These are phyloP conservation scores for Lerista edwardsae DNA, from an alignment of 2,797 vertebrate genomes.

Conservation along the genomic window DNA sequence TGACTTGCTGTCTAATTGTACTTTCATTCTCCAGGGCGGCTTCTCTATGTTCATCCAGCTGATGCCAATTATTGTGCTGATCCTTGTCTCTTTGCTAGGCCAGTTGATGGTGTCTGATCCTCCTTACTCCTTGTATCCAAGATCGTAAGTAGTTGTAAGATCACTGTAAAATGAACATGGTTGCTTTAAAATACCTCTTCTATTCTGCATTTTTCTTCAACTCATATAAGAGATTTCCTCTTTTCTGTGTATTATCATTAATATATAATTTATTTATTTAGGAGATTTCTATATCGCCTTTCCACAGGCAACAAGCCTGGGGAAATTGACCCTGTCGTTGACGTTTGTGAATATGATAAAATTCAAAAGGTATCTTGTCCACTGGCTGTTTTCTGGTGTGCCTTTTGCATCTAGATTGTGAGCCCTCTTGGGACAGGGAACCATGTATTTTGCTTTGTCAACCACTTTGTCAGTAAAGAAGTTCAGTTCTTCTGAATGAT, in stretches of 20 bases:
- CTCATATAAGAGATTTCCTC: background rate
- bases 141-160: slow-evolving; percentile 85
- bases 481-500: background rate
- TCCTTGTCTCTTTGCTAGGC: slow-evolving; percentile 95
- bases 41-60: slow-evolving; percentile 98
- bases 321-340: background rate
- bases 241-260: background rate
- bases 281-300: no score
- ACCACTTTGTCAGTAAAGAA: background rate
- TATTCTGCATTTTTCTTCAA: background rate
- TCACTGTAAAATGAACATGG: slow-evolving; percentile 9
- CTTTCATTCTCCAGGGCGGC: slow-evolving; percentile 85
- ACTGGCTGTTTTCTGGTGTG: no score
- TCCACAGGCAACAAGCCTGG: no score
- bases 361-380: background rate
- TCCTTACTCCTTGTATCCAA: slow-evolving; percentile 93
- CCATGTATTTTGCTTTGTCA: no score
- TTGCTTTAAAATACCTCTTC: slow-evolving; percentile 13
- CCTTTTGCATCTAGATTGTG: no score
- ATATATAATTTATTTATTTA: background rate
- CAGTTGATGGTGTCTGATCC: slow-evolving; percentile 97
- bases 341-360: slow-evolving; percentile 8
- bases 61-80: slow-evolving; percentile 95
- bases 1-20: slow-evolving; percentile 33
- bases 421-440: no score